These are phyloP conservation scores for Diploscapter pachys DNA, from an alignment of 1,140 invertebrate species.

Conservation along the genomic window DNA sequence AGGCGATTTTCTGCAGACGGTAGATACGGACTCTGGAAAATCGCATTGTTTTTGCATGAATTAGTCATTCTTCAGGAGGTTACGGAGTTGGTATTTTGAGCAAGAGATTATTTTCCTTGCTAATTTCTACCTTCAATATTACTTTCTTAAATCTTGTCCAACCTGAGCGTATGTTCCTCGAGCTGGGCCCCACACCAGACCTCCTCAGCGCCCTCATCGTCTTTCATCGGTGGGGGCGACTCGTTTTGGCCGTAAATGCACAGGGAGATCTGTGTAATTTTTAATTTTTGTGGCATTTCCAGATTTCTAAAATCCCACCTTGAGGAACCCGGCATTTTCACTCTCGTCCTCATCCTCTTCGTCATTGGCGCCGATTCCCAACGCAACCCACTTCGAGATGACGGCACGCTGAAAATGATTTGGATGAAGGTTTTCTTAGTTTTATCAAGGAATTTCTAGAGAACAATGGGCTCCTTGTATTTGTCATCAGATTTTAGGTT, in stretches of 20 bases:
- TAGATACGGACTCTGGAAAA: not conserved
- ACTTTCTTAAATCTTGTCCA: not conserved
- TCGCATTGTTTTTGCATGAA: not conserved
- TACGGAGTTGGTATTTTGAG: no score
- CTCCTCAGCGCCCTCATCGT: conserved; percentile 20
- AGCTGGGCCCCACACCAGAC: conserved; percentile 33
- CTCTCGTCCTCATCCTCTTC: conserved; percentile 8
- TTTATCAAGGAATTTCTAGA: no score
- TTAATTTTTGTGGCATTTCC: not conserved
- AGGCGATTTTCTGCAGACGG: conserved; percentile 9
- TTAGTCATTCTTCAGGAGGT: no score
- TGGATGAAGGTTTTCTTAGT: no score
- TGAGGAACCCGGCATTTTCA: conserved; percentile 28
- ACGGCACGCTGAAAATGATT: conserved; percentile 2
- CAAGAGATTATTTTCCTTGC: no score
- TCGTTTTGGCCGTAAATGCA: conserved; percentile 17
- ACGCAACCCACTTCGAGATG: conserved; percentile 25
- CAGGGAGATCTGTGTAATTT: not conserved
- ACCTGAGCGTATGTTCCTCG: conserved; percentile 24
- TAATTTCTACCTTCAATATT: not conserved
- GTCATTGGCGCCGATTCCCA: conserved; percentile 16
- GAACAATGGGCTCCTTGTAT: no score
- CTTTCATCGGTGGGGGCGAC: conserved; percentile 17
- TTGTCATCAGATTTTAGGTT: no score
- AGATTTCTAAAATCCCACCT: conserved; percentile 4